Evolutionary conservation across 2,113 vertebrate species (phyloP), one percentile per base, ranked within the genome.

Genomic region (Mobula hypostoma): DNA sequence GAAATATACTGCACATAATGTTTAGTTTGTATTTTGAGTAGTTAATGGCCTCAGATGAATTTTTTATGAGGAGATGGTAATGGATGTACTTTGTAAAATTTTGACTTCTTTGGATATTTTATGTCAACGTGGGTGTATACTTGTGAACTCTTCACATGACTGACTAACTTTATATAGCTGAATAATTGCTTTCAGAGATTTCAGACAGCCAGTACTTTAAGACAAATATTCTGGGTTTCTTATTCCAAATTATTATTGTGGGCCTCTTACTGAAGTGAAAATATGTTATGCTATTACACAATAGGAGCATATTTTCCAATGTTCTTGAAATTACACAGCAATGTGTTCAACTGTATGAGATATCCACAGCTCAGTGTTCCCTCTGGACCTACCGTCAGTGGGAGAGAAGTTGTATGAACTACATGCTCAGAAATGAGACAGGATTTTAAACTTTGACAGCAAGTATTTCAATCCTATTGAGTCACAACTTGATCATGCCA

Each of bases 131-230:
- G 14, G 8, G 24, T 3, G 36, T 29, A 83, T 24, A 29, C 58
- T 85, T 56, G 24, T 63, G 61, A 32, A 66, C 14, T 15, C 61
- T 32, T 66, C 63, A 90, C 61, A 68, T 15, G 63, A 66, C 61
- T 90, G 61, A 12, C 29, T 66, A 66, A 66, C n/a, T n/a, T 90
- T 90, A 32, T 90, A 68, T 68, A 66, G 17, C n/a, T 90, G 58
- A 90, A 32, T 90, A 90, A 90, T 90, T 66, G 61, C 61, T 66
- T 14, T 90, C 85, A 85, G 56, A 61, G 21, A 85, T 85, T 58
- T 24, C 56, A 66, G 29, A 90, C 85, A 66, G 29, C 85, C 12
- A 19, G 27, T 32, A 58, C 61, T 12, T 90, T 5, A 66, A 90
- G 29, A 29, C 29, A 7, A 90, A 66, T 29, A 61, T 90, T 90